These are phyloP conservation scores for Cryptops parisi DNA, from an alignment of 2,888 invertebrate species.

Conservation along the genomic window DNA sequence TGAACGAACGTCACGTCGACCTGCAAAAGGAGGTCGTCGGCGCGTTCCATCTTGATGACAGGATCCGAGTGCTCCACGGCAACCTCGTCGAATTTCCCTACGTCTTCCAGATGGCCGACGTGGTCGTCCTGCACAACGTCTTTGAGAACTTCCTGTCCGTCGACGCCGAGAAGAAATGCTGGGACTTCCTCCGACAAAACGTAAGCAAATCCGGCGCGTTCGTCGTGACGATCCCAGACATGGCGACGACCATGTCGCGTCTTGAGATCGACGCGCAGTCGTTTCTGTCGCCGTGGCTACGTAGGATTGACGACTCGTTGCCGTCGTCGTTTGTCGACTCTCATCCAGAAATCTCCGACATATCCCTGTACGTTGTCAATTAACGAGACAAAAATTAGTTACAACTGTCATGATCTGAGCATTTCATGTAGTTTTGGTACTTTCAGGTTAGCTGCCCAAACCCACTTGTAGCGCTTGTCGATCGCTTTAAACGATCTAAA, in stretches of 20 bases:
- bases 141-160: conserved; percentile 50
- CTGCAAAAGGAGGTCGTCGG: conserved; percentile 44
- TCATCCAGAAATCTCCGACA: too few species aligned
- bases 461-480: too few species aligned
- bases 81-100: conserved; percentile 43
- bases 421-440: too few species aligned
- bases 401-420: too few species aligned
- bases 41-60: conserved; percentile 34
- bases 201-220: conserved; percentile 41
- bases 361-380: too few species aligned
- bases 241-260: conserved; percentile 24
- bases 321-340: too few species aligned
- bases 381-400: too few species aligned
- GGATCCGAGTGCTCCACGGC: conserved; percentile 38
- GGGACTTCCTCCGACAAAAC: conserved; percentile 43
- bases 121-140: conserved; percentile 50
- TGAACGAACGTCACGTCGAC: conserved; percentile 48
- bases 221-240: conserved; percentile 44
- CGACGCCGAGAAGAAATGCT: conserved; percentile 44
- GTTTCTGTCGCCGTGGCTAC: too few species aligned
- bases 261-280: background rate
- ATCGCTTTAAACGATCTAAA: too few species aligned
- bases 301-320: too few species aligned
- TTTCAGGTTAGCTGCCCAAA: too few species aligned
- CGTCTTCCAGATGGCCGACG: conserved; percentile 41